Evolutionary conservation across 2,888 invertebrate species (phyloP), one percentile per base, ranked within the genome.

Genomic region (Dugesia japonica): DNA sequence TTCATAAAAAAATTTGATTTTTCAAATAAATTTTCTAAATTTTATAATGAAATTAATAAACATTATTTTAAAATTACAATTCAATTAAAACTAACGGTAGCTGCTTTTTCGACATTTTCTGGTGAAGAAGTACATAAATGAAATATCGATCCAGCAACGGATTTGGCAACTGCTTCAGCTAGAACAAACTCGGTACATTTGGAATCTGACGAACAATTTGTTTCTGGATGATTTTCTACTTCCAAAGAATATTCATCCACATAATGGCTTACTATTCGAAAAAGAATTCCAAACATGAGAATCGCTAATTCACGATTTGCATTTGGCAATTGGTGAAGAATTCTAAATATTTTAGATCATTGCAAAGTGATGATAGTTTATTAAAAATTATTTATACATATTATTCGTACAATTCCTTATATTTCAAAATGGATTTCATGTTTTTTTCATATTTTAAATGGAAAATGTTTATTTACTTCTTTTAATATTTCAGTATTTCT

Each of bases 31-130:
- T n/a, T n/a, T n/a, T n/a, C n/a, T n/a, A n/a, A n/a, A n/a, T n/a
- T n/a, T n/a, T n/a, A n/a, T n/a, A n/a, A n/a, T n/a, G n/a, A n/a
- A n/a, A n/a, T n/a, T n/a, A n/a, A n/a, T n/a, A n/a, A n/a, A n/a
- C n/a, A n/a, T n/a, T n/a, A n/a, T n/a, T n/a, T n/a, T n/a, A n/a
- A n/a, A n/a, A n/a, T n/a, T n/a, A n/a, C n/a, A n/a, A n/a, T n/a
- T n/a, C n/a, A n/a, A n/a, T n/a, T n/a, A n/a, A n/a, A n/a, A 56
- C 56, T 56, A 9, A 56, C 56, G 17, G 56, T 23, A 1, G 56
- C 56, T 20, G 56, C 56, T n/a, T 56, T 56, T 23, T 56, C 56
- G 23, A 56, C 56, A 56, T 56, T 56, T 56, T 56, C 56, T 56
- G 56, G 56, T 13, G 56, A 56, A 20, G 56, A 56, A 4, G 56